phyloP scores from a whole-genome alignment of 1,140 invertebrate species.

The Drosophila biarmipes region DNA sequence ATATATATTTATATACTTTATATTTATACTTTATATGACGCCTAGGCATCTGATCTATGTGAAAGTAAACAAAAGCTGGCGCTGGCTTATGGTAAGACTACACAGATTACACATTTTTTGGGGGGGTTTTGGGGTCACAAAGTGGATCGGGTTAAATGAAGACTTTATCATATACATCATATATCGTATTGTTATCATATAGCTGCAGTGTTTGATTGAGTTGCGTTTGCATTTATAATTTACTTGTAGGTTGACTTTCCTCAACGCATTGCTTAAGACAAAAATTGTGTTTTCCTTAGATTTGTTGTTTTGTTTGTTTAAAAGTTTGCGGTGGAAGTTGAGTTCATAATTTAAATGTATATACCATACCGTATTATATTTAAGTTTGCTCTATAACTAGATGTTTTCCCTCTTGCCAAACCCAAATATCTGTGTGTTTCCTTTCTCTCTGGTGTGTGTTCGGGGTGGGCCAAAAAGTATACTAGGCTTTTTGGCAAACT shows the following conservation, averaged over 20 bases:
- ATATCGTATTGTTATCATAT: slow-evolving; percentile 60
- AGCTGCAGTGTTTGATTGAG: slow-evolving; percentile 72
- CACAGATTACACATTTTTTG: slow-evolving; percentile 50
- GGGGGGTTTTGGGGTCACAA: slow-evolving; percentile 22
- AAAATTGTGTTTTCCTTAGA: slow-evolving; percentile 71
- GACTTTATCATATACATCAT: slow-evolving; percentile 53
- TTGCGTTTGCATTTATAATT: slow-evolving; percentile 77
- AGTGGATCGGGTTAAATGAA: slow-evolving; percentile 37
- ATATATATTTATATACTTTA: slow-evolving; percentile 69
- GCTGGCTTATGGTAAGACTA: slow-evolving; percentile 74
- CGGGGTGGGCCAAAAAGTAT: slow-evolving; percentile 63
- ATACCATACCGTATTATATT: slow-evolving; percentile 67
- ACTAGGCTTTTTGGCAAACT: slow-evolving; percentile 53
- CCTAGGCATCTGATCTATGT: slow-evolving; percentile 71
- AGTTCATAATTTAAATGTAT: slow-evolving; percentile 79
- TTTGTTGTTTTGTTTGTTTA: slow-evolving; percentile 57
- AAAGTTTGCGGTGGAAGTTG: slow-evolving; percentile 79
- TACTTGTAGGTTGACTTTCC: slow-evolving; percentile 49
- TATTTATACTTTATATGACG: slow-evolving; percentile 76
- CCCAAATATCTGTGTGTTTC: slow-evolving; percentile 61
- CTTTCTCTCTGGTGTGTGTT: slow-evolving; percentile 28
- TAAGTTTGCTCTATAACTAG: slow-evolving; percentile 70
- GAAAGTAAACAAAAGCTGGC: slow-evolving; percentile 77
- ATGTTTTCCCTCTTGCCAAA: slow-evolving; percentile 64
- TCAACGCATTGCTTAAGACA: slow-evolving; percentile 69